Base-by-base conservation (phyloP, 1,140 invertebrate species). In the Drosophila seguyi region DNA sequence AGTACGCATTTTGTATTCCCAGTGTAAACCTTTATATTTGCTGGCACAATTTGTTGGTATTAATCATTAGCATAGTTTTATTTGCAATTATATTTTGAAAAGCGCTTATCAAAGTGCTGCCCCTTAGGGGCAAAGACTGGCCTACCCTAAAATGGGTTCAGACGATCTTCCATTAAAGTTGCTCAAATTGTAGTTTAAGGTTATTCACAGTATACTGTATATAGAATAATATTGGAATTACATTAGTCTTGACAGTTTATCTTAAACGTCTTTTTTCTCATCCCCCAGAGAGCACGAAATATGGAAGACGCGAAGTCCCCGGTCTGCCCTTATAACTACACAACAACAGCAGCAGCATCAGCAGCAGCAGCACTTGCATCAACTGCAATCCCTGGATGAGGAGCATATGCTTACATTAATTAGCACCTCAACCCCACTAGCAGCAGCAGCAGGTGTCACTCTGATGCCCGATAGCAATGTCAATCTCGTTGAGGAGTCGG, bases 221-320 rank as follows among this genome's bases (percentile, higher is more conserved):
- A 11, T 47, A 47, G 4, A 16, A 47, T n/a, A 11, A 1, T n/a
- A 27, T 27, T 34, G 18, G 1, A 11, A 48, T 18, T 10, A 0
- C 16, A 36, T 36, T 36, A 47, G 0, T 4, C 4, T 1, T 4
- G 3, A 1, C 14, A 25, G 1, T 3, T 25, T 10, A 29, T 22
- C 3, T 36, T 38, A 20, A 0, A 4, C 8, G 34, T 4, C 2
- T 0, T 6, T 22, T 53, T 6, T 34, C 29, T 52, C 2, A 16
- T 11, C 13, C 53, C 18, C 0, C 50, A 92, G 91, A 45, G 91
- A 92, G 57, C 68, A 85, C 47, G 91, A 92, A 57, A 79, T 92
- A 81, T 92, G 91, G 91, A 92, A 92, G 50, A 67, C 76, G 48
- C 86, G 79, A 63, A 71, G 42, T 29, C 36, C 80, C 11, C 72